Percentiles rank a stretch among this genome's conserved stretches.
phyloP scores from a whole-genome alignment of 2,888 invertebrate species.

The Stenodema calcarata region DNA sequence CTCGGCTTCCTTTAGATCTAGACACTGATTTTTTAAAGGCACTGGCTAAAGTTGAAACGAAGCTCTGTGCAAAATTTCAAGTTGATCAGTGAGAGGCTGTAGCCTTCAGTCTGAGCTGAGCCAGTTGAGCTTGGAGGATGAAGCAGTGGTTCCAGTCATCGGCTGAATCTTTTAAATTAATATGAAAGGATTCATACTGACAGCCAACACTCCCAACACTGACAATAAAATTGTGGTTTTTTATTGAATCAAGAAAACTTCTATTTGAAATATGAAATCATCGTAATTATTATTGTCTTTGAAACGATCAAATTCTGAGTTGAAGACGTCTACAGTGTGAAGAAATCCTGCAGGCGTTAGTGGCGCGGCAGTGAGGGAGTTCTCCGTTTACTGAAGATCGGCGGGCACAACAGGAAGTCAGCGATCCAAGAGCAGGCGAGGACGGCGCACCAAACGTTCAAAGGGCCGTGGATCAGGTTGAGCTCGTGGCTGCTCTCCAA shows the following conservation, averaged over 20 bases:
- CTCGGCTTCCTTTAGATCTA: too few relatives aligned
- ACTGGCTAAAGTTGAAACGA: too few relatives aligned
- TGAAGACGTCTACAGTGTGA: background rate
- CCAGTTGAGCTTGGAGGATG: too few relatives aligned
- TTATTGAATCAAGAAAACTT: background rate
- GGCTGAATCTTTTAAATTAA: too few relatives aligned
- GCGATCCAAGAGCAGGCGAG: background rate
- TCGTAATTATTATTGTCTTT: background rate
- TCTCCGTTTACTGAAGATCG: background rate
- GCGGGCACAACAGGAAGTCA: constrained; percentile 4
- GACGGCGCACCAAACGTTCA: background rate
- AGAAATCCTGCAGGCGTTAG: background rate
- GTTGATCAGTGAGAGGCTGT: too few relatives aligned
- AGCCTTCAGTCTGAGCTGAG: too few relatives aligned
- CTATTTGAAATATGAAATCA: background rate
- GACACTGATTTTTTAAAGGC: too few relatives aligned
- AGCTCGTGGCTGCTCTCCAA: background rate
- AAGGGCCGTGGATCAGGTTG: background rate
- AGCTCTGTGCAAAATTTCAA: too few relatives aligned
- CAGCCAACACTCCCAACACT: too few relatives aligned
- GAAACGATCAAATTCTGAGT: background rate
- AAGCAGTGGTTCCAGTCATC: too few relatives aligned
- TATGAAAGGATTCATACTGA: too few relatives aligned
- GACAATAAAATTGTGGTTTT: too few relatives aligned
- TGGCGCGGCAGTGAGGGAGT: background rate